Evolutionary conservation across 2,113 vertebrate species (phyloP), one percentile per base, ranked within the genome.

Genomic region (Lophotis ruficrista): DNA sequence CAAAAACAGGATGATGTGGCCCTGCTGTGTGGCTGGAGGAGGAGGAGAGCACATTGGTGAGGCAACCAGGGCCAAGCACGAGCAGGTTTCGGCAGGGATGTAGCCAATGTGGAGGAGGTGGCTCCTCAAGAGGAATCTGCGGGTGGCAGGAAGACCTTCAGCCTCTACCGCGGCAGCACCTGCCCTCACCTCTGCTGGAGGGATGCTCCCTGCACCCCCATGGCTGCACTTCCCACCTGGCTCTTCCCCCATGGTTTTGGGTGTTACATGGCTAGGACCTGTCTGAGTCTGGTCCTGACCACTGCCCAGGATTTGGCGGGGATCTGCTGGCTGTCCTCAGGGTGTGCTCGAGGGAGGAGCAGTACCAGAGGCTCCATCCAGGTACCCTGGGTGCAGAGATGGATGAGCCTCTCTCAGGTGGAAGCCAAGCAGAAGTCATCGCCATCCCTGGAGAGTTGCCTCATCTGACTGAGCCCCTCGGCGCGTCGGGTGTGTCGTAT

Each of bases 241-340:
- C 41, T 81, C 64, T 61, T 61, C 21, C 24, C 6, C 17, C 14
- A 1, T 9, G 31, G 17, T 23, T 71, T 71, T 61, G 72, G 9
- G 28, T 20, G 12, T 71, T 71, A 20, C 10, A 1, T 10, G 4
- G 18, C 45, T 71, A 73, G 45, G 24, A 71, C 43, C 56, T 57
- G 35, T 45, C 38, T 60, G n/a, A 83, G 30, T 45, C 47, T 6
- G 2, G 22, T 65, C 10, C 58, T 43, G 65, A 11, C 51, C n/a
- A 5, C 4, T 69, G 30, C n/a, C 1, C 1, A 31, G 28, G 11
- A 14, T 33, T 51, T 3, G 5, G 27, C 1, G 0, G 56, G 45
- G 47, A 65, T 66, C 87, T 91, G 68, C 75, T 2, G 5, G 28
- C 28, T 10, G 4, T 31, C 18, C 18, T 78, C n/a, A 30, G 20